phyloP scores from a whole-genome alignment of 1,140 invertebrate species.

The Trichonephila clavipes region DNA sequence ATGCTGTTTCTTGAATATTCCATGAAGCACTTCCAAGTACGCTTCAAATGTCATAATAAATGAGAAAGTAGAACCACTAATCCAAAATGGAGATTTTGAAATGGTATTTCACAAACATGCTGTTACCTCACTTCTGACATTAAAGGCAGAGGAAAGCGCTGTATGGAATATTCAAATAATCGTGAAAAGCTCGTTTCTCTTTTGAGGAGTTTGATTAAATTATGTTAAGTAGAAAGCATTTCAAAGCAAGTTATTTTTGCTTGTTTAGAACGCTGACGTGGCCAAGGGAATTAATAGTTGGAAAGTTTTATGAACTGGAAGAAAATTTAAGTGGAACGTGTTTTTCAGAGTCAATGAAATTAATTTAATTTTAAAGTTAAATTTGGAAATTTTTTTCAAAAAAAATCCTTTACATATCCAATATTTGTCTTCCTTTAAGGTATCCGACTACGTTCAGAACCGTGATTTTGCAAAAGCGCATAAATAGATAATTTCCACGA shows the following conservation, averaged over 20 bases:
- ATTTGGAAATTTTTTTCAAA: no score
- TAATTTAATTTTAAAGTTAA: no score
- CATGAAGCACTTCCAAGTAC: not conserved
- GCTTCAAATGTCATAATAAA: not conserved
- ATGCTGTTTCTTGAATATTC: constrained; percentile 20
- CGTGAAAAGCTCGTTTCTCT: not conserved
- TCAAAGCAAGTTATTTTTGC: not conserved
- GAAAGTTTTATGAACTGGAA: not conserved
- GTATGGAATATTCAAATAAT: constrained; percentile 9
- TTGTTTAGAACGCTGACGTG: not conserved
- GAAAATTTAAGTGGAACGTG: not conserved
- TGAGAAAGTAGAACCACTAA: constrained; percentile 3
- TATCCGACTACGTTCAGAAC: no score
- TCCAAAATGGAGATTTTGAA: not conserved
- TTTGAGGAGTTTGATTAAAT: constrained; percentile 20
- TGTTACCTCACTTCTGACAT: constrained; percentile 31
- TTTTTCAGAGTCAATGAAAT: not conserved
- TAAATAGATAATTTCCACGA: no score
- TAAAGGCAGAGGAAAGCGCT: not conserved
- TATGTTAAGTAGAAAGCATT: not conserved
- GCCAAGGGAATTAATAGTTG: not conserved
- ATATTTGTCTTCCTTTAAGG: no score
- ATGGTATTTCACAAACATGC: constrained; percentile 1
- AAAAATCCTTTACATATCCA: no score
- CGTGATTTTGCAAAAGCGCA: no score